Percentiles rank a stretch among this genome's conserved stretches.
These are phyloP conservation scores for Ptilodon capucinus DNA, from an alignment of 2,888 invertebrate species.

Conservation along the genomic window DNA sequence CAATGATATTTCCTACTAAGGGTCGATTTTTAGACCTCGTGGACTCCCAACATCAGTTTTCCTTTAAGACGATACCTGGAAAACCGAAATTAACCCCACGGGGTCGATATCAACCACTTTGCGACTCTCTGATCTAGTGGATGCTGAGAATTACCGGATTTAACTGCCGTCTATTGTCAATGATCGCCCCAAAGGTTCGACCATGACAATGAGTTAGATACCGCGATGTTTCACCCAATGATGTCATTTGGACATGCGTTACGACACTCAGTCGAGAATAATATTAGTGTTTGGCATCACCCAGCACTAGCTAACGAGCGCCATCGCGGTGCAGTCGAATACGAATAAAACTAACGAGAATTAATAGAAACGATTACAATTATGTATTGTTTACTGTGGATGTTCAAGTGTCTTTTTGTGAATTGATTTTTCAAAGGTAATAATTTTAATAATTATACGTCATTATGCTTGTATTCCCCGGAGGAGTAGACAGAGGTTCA, in stretches of 20 bases:
- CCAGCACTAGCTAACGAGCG: conserved; percentile 56
- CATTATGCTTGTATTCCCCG: too few relatives aligned
- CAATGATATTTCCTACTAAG: too few relatives aligned
- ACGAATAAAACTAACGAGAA: conserved; percentile 36
- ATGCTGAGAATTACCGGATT: too few relatives aligned
- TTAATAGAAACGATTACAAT: conserved; percentile 19
- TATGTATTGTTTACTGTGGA: conserved; percentile 15
- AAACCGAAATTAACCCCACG: too few relatives aligned
- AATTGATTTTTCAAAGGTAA: background rate
- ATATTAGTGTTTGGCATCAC: conserved; percentile 64
- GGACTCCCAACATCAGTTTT: too few relatives aligned
- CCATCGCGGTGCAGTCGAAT: conserved; percentile 43
- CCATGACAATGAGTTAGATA: conserved; percentile 53
- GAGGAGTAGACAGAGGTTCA: too few relatives aligned
- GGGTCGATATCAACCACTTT: too few relatives aligned
- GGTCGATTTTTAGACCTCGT: too few relatives aligned
- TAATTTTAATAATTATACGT: background rate
- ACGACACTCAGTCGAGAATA: conserved; percentile 71
- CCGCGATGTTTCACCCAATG: conserved; percentile 57
- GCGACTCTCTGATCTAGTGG: too few relatives aligned
- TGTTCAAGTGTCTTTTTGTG: background rate
- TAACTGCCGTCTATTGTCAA: background rate
- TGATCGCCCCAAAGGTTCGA: conserved; percentile 20
- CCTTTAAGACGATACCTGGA: too few relatives aligned
- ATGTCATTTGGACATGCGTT: conserved; percentile 63